phyloP scores from a whole-genome alignment of 2,888 invertebrate species.

The Melanostoma mellinum region DNA sequence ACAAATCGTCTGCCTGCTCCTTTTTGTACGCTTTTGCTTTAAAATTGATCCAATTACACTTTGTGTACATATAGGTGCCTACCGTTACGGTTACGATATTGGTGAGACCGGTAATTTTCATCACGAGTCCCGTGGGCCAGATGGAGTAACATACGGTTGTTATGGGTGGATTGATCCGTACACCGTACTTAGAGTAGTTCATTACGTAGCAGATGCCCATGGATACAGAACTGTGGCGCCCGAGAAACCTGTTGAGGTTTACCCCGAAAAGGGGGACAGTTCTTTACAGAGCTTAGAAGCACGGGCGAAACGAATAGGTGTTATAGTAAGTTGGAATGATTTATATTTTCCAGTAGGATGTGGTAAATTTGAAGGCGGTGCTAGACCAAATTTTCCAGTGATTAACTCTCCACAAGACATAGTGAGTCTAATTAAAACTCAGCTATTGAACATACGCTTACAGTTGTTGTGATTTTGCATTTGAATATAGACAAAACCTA shows the following conservation, averaged over 20 bases:
- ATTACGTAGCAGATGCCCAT: conserved; percentile 90
- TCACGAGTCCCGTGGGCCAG: conserved; percentile 89
- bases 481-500: conserved; percentile 16
- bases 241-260: conserved; percentile 86
- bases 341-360: conserved; percentile 89
- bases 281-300: conserved; percentile 74
- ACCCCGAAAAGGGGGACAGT: conserved; percentile 76
- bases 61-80: conserved; percentile 83
- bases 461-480: conserved; percentile 15
- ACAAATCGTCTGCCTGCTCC: conserved; percentile 55
- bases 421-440: conserved; percentile 74
- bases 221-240: conserved; percentile 90
- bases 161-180: conserved; percentile 90
- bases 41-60: conserved; percentile 64
- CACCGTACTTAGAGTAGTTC: conserved; percentile 86
- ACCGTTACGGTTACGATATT: conserved; percentile 90
- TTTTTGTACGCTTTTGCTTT: conserved; percentile 69
- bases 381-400: conserved; percentile 78
- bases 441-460: not conserved
- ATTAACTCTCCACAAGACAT: conserved; percentile 77
- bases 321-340: conserved; percentile 86
- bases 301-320: conserved; percentile 76
- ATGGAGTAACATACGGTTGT: conserved; percentile 91
- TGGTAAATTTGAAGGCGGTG: conserved; percentile 83
- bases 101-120: conserved; percentile 90